These are phyloP conservation scores for Triops longicaudatus DNA, from an alignment of 1,140 invertebrate species.

Conservation along the genomic window DNA sequence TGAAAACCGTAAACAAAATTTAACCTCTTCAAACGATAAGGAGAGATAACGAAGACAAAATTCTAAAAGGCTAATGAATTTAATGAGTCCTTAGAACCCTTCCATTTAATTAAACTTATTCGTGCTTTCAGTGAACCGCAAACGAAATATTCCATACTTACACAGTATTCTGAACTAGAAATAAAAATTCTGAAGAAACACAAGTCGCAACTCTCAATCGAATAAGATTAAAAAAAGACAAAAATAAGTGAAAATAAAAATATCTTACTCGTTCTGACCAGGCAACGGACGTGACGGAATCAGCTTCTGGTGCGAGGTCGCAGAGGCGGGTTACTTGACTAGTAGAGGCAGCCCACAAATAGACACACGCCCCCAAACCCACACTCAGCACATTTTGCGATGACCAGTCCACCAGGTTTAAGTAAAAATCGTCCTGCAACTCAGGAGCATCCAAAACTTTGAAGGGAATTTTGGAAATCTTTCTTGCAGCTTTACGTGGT, in stretches of 20 bases:
- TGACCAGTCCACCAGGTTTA: constrained; percentile 99
- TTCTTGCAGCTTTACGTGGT: constrained; percentile 86
- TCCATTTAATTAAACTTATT: too few relatives aligned
- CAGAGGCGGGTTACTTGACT: constrained; percentile 92
- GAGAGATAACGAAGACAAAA: too few relatives aligned
- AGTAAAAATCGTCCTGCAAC: constrained; percentile 97
- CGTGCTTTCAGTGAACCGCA: too few relatives aligned
- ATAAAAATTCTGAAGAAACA: too few relatives aligned
- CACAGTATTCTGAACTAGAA: too few relatives aligned
- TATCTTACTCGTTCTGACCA: constrained; percentile 82
- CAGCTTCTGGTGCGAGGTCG: constrained; percentile 84
- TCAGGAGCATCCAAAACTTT: constrained; percentile 98
- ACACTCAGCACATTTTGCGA: constrained; percentile 97
- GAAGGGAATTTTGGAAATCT: constrained; percentile 95
- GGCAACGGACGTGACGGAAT: constrained; percentile 95
- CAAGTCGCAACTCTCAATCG: neutral
- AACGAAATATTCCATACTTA: too few relatives aligned
- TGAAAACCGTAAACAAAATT: constrained; percentile 23
- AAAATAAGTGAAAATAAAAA: neutral
- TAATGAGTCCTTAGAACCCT: too few relatives aligned
- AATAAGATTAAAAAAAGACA: constrained; percentile 23
- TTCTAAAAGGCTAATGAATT: too few relatives aligned
- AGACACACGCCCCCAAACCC: constrained; percentile 95
- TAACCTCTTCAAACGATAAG: too few relatives aligned
- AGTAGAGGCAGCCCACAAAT: constrained; percentile 98